Conservation (phyloP, 64 coral and sea anemone genomes). For the Exaiptasia diaphana region DNA sequence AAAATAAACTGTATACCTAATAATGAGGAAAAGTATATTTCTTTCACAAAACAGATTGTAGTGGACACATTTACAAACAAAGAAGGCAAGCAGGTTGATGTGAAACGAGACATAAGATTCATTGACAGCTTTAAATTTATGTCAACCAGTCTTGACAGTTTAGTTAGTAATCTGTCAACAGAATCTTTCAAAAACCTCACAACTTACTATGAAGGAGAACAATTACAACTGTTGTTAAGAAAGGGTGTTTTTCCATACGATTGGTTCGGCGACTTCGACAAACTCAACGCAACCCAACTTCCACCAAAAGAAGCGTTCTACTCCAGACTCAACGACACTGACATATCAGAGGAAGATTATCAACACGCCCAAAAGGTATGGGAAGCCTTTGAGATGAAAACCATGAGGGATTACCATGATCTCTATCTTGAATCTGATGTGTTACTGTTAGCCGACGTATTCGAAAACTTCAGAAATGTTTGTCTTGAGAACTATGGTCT, state of each 20-base stretch:
- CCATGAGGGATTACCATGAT: slow-evolving; percentile 4
- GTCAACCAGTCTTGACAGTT: not conserved
- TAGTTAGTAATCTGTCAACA: slow-evolving; percentile 1
- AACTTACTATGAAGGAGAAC: not conserved
- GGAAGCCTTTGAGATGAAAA: not conserved
- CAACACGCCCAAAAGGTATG: not conserved
- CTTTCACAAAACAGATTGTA: slow-evolving; percentile 10
- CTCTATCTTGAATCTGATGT: not conserved
- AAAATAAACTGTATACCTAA: slow-evolving; percentile 8
- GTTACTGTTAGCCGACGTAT: not conserved
- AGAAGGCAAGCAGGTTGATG: not conserved
- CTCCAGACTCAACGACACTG: not conserved
- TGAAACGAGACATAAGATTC: slow-evolving; percentile 2
- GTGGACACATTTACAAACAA: slow-evolving; percentile 1
- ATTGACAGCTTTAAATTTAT: slow-evolving; percentile 11
- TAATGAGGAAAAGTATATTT: slow-evolving; percentile 45
- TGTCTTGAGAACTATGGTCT: not conserved
- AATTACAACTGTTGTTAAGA: not conserved
- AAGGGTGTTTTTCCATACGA: slow-evolving; percentile 54
- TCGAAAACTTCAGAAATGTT: not conserved
- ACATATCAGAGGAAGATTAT: not conserved
- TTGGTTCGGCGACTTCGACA: not conserved
- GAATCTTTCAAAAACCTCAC: not conserved
- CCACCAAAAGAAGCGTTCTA: not conserved
- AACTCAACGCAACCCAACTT: not conserved